These are phyloP conservation scores for Zaprionus ornatus DNA, from an alignment of 1,140 invertebrate genomes.

Conservation along the genomic window DNA sequence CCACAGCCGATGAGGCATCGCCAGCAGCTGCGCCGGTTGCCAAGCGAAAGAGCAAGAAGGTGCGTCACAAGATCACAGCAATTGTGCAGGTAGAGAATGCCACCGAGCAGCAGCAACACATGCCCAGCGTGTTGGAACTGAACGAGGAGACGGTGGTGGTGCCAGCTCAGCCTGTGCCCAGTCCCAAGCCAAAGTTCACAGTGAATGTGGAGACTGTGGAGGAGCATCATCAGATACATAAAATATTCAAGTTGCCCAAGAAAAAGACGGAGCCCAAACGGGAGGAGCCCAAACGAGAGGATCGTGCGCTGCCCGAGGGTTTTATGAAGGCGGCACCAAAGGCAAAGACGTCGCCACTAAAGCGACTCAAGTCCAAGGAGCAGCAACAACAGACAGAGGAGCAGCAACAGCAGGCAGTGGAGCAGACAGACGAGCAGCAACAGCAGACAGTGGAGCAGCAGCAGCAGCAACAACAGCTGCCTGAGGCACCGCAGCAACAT, in stretches of 20 bases:
- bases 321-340: conserved; percentile 70
- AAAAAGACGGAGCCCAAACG: conserved; percentile 59
- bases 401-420: neutral
- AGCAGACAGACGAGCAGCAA: neutral
- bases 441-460: neutral
- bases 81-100: conserved; percentile 72
- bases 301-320: conserved; percentile 60
- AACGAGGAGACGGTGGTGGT: conserved; percentile 41
- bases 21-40: conserved; percentile 12
- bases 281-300: conserved; percentile 6
- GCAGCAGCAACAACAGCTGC: conserved; percentile 5
- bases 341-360: conserved; percentile 63
- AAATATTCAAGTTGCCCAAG: conserved; percentile 78
- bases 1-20: conserved; percentile 53
- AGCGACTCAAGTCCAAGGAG: conserved; percentile 36
- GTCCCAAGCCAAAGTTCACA: conserved; percentile 73
- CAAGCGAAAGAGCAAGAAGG: conserved; percentile 69
- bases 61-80: conserved; percentile 75
- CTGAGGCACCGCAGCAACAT: conserved; percentile 28
- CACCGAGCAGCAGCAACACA: neutral
- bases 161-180: neutral
- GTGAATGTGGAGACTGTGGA: conserved; percentile 74
- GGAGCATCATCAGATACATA: conserved; percentile 76
- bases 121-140: conserved; percentile 63
- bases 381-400: conserved; percentile 3